Conservation (phyloP, 2,888 invertebrate species). For the Noctua comes region DNA sequence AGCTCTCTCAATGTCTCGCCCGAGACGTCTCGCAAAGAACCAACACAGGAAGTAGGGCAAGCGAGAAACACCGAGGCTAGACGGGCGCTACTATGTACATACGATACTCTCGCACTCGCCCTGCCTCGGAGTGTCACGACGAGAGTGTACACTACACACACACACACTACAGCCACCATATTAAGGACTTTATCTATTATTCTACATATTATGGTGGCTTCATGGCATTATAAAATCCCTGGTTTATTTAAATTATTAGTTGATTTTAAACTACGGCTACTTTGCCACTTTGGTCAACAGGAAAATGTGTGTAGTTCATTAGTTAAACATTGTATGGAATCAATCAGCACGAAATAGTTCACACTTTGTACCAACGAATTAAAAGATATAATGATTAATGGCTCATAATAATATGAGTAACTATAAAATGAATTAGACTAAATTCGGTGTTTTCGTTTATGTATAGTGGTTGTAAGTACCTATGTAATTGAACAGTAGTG, state of each 20-base stretch:
- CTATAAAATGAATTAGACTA: not conserved
- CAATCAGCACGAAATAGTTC: not conserved
- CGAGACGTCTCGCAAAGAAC: not conserved
- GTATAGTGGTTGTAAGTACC: too few species aligned
- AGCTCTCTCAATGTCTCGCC: not conserved
- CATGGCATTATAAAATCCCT: not conserved
- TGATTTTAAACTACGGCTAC: not conserved
- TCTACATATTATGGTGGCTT: not conserved
- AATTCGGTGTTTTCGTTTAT: not conserved
- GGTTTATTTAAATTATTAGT: not conserved
- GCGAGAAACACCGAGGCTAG: not conserved
- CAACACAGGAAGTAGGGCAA: not conserved
- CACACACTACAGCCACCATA: not conserved
- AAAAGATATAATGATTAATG: not conserved
- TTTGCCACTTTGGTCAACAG: conserved; percentile 19
- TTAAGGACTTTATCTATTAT: too few species aligned
- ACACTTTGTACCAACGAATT: not conserved
- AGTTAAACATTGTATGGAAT: conserved; percentile 11
- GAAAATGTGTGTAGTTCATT: conserved; percentile 1
- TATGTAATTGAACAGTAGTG: not conserved
- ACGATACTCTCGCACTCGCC: not conserved
- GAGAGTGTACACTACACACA: not conserved
- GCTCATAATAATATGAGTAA: not conserved
- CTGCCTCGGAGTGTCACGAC: not conserved
- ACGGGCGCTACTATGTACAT: not conserved